A percentile compares a stretch with the other conserved stretches of the same genome.
phyloP scores from a whole-genome alignment of 2,888 invertebrate species.

The Thysanoteuthis rhombus region DNA sequence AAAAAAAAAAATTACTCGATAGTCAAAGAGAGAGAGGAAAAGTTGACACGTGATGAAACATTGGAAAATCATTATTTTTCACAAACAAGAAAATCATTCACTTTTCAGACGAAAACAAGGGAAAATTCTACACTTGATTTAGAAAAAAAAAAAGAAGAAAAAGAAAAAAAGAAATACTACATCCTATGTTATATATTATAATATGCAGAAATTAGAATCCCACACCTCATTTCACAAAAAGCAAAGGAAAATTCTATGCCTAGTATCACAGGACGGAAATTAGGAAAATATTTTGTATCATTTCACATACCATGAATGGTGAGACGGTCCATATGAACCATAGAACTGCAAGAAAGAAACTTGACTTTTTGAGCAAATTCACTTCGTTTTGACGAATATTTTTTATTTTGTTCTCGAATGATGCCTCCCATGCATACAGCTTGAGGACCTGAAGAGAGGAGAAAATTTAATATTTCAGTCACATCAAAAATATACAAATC shows the following conservation, averaged over 20 bases:
- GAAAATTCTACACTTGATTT: too few relatives aligned
- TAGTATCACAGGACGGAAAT: neutral
- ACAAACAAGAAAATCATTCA: too few relatives aligned
- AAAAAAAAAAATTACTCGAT: too few relatives aligned
- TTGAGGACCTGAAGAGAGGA: slow-evolving; percentile 73
- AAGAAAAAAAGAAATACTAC: too few relatives aligned
- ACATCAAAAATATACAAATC: neutral
- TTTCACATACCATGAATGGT: slow-evolving; percentile 83
- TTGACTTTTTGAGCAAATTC: slow-evolving; percentile 83
- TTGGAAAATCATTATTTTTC: too few relatives aligned
- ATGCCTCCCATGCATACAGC: slow-evolving; percentile 94
- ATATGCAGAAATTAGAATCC: too few relatives aligned
- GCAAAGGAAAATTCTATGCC: neutral
- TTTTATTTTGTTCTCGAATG: slow-evolving; percentile 87
- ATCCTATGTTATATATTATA: too few relatives aligned
- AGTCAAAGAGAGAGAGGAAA: too few relatives aligned
- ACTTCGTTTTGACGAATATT: slow-evolving; percentile 89
- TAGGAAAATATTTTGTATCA: neutral
- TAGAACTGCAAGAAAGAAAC: slow-evolving; percentile 76
- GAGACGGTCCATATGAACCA: slow-evolving; percentile 94
- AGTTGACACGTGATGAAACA: too few relatives aligned
- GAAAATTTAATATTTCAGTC: neutral
- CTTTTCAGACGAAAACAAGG: too few relatives aligned
- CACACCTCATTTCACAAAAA: too few relatives aligned
- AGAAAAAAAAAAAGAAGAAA: neutral